Base-by-base conservation (phyloP, 2,888 invertebrate genomes). In the Nowickia ferox region DNA sequence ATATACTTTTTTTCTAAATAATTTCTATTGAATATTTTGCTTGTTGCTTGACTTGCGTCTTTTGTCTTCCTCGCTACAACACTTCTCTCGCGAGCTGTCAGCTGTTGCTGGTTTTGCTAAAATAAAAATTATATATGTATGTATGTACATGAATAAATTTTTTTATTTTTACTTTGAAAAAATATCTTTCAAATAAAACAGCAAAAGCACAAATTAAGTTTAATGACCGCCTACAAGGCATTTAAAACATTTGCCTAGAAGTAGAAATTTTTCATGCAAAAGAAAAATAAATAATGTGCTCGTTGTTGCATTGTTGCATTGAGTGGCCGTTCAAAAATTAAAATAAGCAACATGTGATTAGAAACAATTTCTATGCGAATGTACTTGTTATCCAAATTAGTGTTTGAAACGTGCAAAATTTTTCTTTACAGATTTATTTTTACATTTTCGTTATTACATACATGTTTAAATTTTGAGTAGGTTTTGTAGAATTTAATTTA, bases 201-300 rank as follows among this genome's bases (percentile, higher is more conserved):
- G 42, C 75, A 81, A 57, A 57, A 65, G 15, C 55, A 84, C 63
- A 83, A 84, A 84, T 79, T 86, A 82, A 87, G 88, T 88, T 88
- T 88, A 88, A 87, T 88, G 88, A 88, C 88, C 88, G 87, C 87
- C 87, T 87, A 88, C 87, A 88, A 88, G 87, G 87, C 87, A 78
- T 80, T 86, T 74, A 80, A 83, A 72, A 66, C 72, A 83, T 83
- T 83, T 76, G 77, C 63, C 77, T 76, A 72, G 77, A 83, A 77
- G 55, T 83, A 83, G 72, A 83, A 78, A 48, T 65, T 74, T 75
- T 75, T 80, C 19, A 68, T 38, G 57, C 38, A 59, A 48, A 53
- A 65, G 48, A 9, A 68, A 17, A 51, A 51, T 17, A n/a, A 13
- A 22, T 13, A 30, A 3, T 19, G 6, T 48, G 46, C 40, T 69